These are phyloP conservation scores for Tiliqua scincoides DNA, from an alignment of 2,113 vertebrate species.

Conservation along the genomic window DNA sequence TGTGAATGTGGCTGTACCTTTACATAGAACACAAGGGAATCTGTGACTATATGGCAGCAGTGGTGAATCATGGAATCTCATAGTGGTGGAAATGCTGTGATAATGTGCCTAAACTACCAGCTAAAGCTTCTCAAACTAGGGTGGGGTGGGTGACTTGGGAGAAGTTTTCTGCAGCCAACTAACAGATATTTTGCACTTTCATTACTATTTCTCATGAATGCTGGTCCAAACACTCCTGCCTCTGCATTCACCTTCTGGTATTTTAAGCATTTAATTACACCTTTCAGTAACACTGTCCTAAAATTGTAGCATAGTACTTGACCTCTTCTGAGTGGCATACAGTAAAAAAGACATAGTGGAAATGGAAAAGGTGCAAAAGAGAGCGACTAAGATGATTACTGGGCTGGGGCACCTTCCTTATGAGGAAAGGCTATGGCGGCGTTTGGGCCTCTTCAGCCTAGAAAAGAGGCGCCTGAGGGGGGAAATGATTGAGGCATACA, in stretches of 20 bases:
- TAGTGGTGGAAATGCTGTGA: neutral
- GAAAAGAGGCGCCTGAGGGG: too few relatives aligned
- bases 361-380: too few relatives aligned
- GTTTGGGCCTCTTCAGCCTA: too few relatives aligned
- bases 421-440: too few relatives aligned
- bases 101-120: neutral
- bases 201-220: neutral
- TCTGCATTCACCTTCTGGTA: neutral
- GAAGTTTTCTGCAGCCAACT: neutral
- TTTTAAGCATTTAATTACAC: neutral
- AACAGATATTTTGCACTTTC: neutral
- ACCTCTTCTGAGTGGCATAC: neutral
- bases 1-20: neutral
- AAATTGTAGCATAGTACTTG: neutral
- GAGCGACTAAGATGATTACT: too few relatives aligned
- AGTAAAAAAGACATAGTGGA: too few relatives aligned
- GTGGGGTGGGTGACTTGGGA: neutral
- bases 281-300: neutral
- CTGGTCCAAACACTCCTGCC: neutral
- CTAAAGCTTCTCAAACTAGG: neutral
- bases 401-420: too few relatives aligned
- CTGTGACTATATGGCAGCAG: neutral
- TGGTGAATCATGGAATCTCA: neutral
- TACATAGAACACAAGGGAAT: neutral
- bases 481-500: too few relatives aligned